Evolutionary conservation across 2,113 vertebrate genomes (phyloP).

Genomic region (Salvator merianae): DNA sequence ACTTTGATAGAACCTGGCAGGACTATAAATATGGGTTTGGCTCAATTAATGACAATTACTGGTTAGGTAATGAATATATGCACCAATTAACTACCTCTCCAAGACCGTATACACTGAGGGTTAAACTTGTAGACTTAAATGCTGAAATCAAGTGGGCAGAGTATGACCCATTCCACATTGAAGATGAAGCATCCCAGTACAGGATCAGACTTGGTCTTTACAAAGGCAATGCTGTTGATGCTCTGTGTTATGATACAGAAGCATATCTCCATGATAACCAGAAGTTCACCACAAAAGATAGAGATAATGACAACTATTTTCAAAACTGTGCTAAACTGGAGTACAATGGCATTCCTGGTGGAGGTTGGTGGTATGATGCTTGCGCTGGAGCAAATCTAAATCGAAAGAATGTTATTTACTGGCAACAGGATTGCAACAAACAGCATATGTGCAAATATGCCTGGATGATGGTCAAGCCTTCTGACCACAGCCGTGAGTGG

Average conservation of each 20-base stretch:
- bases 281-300: constrained; percentile 85
- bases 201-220: constrained; percentile 83
- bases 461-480: constrained; percentile 85
- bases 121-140: constrained; percentile 82
- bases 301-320: constrained; percentile 86
- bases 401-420: constrained; percentile 83
- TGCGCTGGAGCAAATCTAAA: constrained; percentile 85
- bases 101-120: constrained; percentile 72
- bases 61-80: constrained; percentile 86
- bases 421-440: constrained; percentile 86
- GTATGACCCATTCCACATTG: constrained; percentile 81
- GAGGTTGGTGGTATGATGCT: constrained; percentile 85
- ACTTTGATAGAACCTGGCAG: constrained; percentile 85
- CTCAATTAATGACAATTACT: constrained; percentile 80
- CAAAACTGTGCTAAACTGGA: constrained; percentile 84
- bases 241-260: constrained; percentile 83
- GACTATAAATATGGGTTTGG: constrained; percentile 88
- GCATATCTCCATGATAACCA: constrained; percentile 91
- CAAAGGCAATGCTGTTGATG: constrained; percentile 80
- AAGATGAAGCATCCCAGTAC: constrained; percentile 80
- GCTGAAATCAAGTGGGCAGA: constrained; percentile 77
- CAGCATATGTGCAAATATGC: constrained; percentile 80
- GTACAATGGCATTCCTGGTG: constrained; percentile 77
- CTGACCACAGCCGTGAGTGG: constrained; percentile 56
- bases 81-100: constrained; percentile 77